Evolutionary conservation across 2,888 invertebrate genomes (phyloP).

Genomic region (Hydroisotoma schaefferi): DNA sequence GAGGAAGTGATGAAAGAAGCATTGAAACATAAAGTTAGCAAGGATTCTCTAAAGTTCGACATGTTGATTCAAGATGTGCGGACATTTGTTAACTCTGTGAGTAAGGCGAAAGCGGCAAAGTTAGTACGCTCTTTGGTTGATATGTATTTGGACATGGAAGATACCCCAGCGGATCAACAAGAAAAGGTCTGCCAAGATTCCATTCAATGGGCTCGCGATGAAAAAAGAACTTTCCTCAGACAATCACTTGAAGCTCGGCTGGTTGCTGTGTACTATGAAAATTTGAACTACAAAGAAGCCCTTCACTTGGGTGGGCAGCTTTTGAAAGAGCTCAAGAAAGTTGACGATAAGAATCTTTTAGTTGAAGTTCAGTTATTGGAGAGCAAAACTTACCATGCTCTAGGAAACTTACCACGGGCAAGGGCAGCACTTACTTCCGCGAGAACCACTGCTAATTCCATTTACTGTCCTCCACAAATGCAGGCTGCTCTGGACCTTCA

Average conservation of each 20-base stretch:
- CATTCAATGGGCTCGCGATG: conserved; percentile 99
- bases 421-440: conserved; percentile 96
- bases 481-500: conserved; percentile 96
- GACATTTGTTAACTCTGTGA: conserved; percentile 89
- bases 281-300: conserved; percentile 83
- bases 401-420: conserved; percentile 94
- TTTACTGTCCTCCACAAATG: conserved; percentile 98
- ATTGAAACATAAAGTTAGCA: conserved; percentile 20
- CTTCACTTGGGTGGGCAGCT: conserved; percentile 78
- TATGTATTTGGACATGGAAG: conserved; percentile 94
- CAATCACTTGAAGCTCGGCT: conserved; percentile 94
- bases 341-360: conserved; percentile 97
- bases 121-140: conserved; percentile 94
- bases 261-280: conserved; percentile 91
- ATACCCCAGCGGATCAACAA: conserved; percentile 85
- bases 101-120: conserved; percentile 99
- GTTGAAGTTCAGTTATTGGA: conserved; percentile 98
- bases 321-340: conserved; percentile 91
- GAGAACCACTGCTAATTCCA: conserved; percentile 98
- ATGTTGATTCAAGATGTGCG: conserved; percentile 88
- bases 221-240: conserved; percentile 91
- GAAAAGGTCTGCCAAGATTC: conserved; percentile 77
- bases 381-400: conserved; percentile 96
- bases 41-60: conserved; percentile 34
- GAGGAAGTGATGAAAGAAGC: conserved; percentile 41